These are phyloP conservation scores for Volucella inflata DNA, from an alignment of 2,888 invertebrate genomes.

Conservation along the genomic window DNA sequence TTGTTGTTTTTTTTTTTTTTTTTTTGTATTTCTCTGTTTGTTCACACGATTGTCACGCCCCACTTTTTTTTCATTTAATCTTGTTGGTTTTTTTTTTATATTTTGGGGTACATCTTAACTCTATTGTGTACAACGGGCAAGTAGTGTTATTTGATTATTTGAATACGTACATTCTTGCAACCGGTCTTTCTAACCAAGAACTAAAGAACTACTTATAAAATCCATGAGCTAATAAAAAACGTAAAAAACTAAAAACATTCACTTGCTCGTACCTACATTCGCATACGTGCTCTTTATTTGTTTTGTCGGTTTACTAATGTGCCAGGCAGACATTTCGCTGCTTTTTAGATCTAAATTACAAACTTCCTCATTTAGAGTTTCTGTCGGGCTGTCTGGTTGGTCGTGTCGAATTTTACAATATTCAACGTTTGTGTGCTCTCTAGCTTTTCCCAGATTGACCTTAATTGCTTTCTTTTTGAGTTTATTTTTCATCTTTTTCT, in stretches of 20 bases:
- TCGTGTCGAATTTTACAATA: slow-evolving; percentile 53
- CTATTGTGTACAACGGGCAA: not conserved
- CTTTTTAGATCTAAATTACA: slow-evolving; percentile 44
- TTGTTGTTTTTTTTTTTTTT: slow-evolving; percentile 27
- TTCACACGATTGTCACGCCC: slow-evolving; percentile 58
- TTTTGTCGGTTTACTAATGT: not conserved
- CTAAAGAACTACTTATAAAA: slow-evolving; percentile 14
- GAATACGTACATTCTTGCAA: slow-evolving; percentile 8
- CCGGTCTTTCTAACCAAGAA: slow-evolving; percentile 14
- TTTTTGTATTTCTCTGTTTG: slow-evolving; percentile 28
- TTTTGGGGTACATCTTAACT: slow-evolving; percentile 43
- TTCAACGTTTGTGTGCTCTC: slow-evolving; percentile 26
- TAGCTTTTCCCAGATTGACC: slow-evolving; percentile 42
- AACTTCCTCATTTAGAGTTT: slow-evolving; percentile 39
- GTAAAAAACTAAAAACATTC: not conserved
- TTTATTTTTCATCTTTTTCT: slow-evolving; percentile 29
- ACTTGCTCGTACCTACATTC: not conserved
- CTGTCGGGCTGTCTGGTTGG: slow-evolving; percentile 13
- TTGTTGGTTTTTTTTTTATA: no score
- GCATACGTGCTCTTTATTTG: slow-evolving; percentile 25
- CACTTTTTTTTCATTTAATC: slow-evolving; percentile 8
- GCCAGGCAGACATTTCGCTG: not conserved
- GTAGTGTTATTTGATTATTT: slow-evolving; percentile 13
- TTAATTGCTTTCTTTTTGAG: slow-evolving; percentile 57
- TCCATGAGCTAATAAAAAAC: no score